phyloP scores from a whole-genome alignment of 1,140 invertebrate species.

The Anoplophora glabripennis region DNA sequence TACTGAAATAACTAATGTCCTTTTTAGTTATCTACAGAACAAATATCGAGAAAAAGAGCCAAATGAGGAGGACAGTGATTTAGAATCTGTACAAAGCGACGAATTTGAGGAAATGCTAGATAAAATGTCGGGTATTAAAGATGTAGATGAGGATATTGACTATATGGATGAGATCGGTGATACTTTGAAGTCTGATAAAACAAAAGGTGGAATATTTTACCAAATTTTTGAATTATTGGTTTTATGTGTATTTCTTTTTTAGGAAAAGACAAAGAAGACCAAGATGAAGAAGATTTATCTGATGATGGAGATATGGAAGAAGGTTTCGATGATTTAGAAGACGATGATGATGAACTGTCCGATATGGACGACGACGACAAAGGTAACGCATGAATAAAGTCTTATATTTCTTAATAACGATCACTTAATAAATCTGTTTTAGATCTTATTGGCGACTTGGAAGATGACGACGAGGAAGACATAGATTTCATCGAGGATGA shows the following conservation, averaged over 20 bases:
- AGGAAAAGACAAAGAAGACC: constrained; percentile 47
- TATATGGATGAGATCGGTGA: constrained; percentile 55
- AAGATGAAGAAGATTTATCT: constrained; percentile 42
- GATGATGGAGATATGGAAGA: constrained; percentile 47
- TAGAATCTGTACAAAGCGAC: constrained; percentile 80
- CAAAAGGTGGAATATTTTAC: constrained; percentile 25
- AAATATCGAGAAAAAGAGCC: constrained; percentile 46
- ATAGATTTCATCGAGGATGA: constrained; percentile 34
- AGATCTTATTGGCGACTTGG: constrained; percentile 32
- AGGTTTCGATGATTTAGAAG: constrained; percentile 51
- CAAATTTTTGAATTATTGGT: too few species aligned
- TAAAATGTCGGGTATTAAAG: constrained; percentile 54
- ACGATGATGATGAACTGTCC: constrained; percentile 49
- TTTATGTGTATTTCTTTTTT: too few species aligned
- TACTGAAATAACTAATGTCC: constrained; percentile 23
- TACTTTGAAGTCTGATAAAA: constrained; percentile 46
- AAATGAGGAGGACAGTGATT: constrained; percentile 56
- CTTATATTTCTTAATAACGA: not conserved
- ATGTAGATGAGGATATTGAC: constrained; percentile 56
- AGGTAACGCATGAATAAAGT: constrained; percentile 22
- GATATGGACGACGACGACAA: constrained; percentile 45
- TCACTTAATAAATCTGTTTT: constrained; percentile 5
- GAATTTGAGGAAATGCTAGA: constrained; percentile 86
- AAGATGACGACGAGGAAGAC: not conserved
- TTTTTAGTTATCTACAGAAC: constrained; percentile 53